Conservation (phyloP, 2,888 invertebrate genomes). For the Calameuta idolon region DNA sequence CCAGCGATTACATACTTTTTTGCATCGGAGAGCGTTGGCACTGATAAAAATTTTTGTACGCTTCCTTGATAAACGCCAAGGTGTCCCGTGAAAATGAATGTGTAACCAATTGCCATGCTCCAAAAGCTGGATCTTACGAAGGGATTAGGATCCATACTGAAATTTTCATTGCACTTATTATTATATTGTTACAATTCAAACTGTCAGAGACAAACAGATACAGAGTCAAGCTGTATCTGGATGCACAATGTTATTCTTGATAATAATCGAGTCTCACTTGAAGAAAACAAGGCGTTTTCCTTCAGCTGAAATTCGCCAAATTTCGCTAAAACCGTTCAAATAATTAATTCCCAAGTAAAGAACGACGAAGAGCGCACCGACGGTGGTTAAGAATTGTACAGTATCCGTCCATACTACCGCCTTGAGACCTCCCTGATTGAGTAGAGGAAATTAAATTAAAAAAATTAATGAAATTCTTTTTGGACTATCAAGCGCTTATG, state of each 20-base stretch:
- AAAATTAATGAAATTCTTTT: slow-evolving; percentile 8
- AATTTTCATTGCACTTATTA: not conserved
- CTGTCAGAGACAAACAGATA: not conserved
- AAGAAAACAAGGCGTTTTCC: slow-evolving; percentile 73
- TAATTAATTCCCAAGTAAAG: slow-evolving; percentile 71
- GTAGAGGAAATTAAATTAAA: slow-evolving; percentile 2
- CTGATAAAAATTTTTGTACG: slow-evolving; percentile 73
- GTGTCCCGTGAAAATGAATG: slow-evolving; percentile 71
- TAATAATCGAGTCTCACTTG: slow-evolving; percentile 68
- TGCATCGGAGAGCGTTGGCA: slow-evolving; percentile 71
- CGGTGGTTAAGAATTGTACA: slow-evolving; percentile 72
- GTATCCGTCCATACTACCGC: slow-evolving; percentile 77
- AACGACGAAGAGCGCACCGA: slow-evolving; percentile 70
- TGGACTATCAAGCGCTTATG: not conserved
- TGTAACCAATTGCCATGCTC: slow-evolving; percentile 72
- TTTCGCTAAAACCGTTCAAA: slow-evolving; percentile 71
- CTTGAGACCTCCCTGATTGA: slow-evolving; percentile 70
- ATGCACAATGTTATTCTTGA: not conserved
- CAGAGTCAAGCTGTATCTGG: not conserved
- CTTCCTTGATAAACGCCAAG: slow-evolving; percentile 72
- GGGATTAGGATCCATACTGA: slow-evolving; percentile 73
- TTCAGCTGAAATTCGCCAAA: slow-evolving; percentile 71
- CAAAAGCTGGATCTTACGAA: slow-evolving; percentile 74
- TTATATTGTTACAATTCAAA: not conserved
- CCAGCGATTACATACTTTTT: slow-evolving; percentile 61